These are phyloP conservation scores for Chloroceryle inda DNA, from an alignment of 2,797 vertebrate species.

Conservation along the genomic window DNA sequence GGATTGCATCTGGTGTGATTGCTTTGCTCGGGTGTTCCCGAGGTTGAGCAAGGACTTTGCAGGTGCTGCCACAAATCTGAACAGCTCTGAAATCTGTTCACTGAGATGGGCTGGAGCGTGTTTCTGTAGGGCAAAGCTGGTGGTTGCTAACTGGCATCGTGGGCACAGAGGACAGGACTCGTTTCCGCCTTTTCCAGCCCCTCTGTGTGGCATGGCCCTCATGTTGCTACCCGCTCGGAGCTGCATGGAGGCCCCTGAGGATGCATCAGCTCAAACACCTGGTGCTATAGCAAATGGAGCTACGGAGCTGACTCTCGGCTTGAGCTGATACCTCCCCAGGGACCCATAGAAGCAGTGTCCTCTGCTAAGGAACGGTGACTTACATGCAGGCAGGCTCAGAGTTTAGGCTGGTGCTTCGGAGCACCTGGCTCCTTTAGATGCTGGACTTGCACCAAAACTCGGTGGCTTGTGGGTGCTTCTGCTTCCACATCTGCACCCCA, in stretches of 20 bases:
- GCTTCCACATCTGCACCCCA: accelerated
- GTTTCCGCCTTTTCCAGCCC: accelerated
- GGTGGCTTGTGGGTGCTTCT: neutral
- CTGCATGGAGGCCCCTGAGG: neutral
- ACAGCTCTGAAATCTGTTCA: neutral
- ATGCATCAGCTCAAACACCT: neutral
- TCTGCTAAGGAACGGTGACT: accelerated
- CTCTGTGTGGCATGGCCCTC: accelerated
- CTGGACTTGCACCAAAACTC: neutral
- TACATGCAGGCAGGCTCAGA: neutral
- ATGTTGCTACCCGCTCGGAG: accelerated
- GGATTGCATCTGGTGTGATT: slow-evolving; percentile 56
- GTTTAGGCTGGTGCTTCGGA: neutral
- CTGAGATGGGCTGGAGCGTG: neutral
- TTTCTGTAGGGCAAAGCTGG: neutral
- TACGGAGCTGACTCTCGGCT: neutral
- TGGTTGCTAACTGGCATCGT: neutral
- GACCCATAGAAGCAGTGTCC: neutral
- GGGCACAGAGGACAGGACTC: neutral
- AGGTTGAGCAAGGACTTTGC: slow-evolving; percentile 76
- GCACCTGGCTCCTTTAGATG: neutral
- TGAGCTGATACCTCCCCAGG: neutral
- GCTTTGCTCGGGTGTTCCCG: slow-evolving; percentile 68
- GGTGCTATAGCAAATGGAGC: too few relatives aligned
- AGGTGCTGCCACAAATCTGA: slow-evolving; percentile 1